Evolutionary conservation across 1,140 invertebrate species (phyloP).

Genomic region (Zaprionus ghesquierei): DNA sequence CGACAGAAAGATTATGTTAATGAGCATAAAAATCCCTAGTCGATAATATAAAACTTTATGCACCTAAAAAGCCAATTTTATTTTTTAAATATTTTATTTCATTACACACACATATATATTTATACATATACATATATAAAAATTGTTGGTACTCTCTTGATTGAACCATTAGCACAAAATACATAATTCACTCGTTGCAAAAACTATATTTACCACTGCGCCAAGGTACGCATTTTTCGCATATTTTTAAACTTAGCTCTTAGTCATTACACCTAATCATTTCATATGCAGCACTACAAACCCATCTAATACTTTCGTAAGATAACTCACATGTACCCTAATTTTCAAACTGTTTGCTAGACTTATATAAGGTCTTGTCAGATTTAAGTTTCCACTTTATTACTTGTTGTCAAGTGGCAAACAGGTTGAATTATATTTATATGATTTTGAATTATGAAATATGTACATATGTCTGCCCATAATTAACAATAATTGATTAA

Average conservation of each 20-base stretch:
- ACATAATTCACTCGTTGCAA: slow-evolving; percentile 50
- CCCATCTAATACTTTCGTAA: slow-evolving; percentile 64
- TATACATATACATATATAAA: slow-evolving; percentile 11
- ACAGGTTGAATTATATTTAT: not conserved
- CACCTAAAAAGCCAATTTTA: not conserved
- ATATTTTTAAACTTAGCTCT: slow-evolving; percentile 25
- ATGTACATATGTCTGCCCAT: slow-evolving; percentile 1
- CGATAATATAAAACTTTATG: too few species aligned
- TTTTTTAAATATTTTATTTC: slow-evolving; percentile 22
- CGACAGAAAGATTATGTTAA: too few species aligned
- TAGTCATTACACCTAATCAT: slow-evolving; percentile 22
- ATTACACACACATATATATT: slow-evolving; percentile 26
- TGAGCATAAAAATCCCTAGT: too few species aligned
- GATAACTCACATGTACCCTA: slow-evolving; percentile 32
- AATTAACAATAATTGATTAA: slow-evolving; percentile 2
- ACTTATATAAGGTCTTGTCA: slow-evolving; percentile 7
- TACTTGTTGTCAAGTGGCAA: not conserved
- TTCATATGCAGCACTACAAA: slow-evolving; percentile 35
- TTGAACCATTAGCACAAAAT: slow-evolving; percentile 50
- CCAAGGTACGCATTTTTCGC: not conserved
- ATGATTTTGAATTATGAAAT: slow-evolving; percentile 1
- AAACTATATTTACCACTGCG: slow-evolving; percentile 4
- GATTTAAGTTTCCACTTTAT: not conserved
- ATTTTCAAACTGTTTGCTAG: slow-evolving; percentile 24
- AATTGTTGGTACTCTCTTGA: slow-evolving; percentile 7